Base-by-base conservation (phyloP, 2,113 vertebrate species). In the Uria lomvia region DNA sequence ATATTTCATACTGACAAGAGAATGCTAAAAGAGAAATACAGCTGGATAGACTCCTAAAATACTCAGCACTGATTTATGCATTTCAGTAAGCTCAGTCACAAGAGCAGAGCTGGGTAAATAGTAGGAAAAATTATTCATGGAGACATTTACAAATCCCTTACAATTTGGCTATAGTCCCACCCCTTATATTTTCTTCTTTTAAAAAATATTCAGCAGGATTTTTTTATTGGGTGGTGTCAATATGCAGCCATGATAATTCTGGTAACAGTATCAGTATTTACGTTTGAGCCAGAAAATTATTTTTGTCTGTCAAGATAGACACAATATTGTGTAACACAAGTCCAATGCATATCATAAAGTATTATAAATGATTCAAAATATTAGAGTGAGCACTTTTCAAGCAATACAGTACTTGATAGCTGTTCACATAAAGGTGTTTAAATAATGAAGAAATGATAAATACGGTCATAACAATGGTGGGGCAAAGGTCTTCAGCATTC, bases 61-160 rank as follows among this genome's bases (percentile, higher is more conserved):
- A 94, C 78, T 96, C 55, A 63, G 34, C 53, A 93, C 52, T 91
- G 73, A 98, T 97, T 97, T 95, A 88, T 73, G 27, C 67, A 76
- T 95, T 93, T 96, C 45, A 78, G 58, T 94, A 93, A 91, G 95
- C 50, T 84, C 29, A 50, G 78, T 73, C 82, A 88, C 50, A 87
- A 87, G 52, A 92, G 75, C 55, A 91, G 83, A 92, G 72, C 47
- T 96, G 47, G 29, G 16, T 58, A 83, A 91, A 74, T 42, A 86
- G 42, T 43, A 70, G 11, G 49, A 84, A 92, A 92, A 88, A 55
- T 16, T 81, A 43, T 81, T 88, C 24, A 55, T 43, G 26, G 55
- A 65, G 11, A 67, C 18, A 59, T 81, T 92, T 90, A 49, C 4
- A 81, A 83, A 90, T 67, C 42, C n/a, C 15, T 65, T 66, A 55